Percentiles rank a stretch among this genome's conserved stretches.
Evolutionary conservation across 2,888 invertebrate genomes (phyloP).

Genomic region (Erebia ligea): DNA sequence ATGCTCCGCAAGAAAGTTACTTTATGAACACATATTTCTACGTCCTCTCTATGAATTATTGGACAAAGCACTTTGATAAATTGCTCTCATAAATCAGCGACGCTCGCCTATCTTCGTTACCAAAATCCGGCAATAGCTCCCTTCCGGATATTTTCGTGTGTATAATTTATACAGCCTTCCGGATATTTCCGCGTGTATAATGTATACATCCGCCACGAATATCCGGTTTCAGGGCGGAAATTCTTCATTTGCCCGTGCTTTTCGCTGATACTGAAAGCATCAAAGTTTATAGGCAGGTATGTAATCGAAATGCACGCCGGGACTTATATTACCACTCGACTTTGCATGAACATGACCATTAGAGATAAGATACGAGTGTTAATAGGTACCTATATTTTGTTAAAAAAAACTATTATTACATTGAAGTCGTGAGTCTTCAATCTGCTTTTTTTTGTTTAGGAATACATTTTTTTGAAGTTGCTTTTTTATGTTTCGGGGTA

Average conservation of each 20-base stretch:
- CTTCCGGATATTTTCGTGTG: slow-evolving; percentile 27
- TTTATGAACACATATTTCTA: slow-evolving; percentile 16
- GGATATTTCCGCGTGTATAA: slow-evolving; percentile 17
- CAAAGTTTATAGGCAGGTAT: slow-evolving; percentile 5
- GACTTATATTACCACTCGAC: not conserved
- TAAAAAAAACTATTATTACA: no score
- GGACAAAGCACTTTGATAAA: slow-evolving; percentile 16
- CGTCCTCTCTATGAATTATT: slow-evolving; percentile 17
- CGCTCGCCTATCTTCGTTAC: slow-evolving; percentile 23
- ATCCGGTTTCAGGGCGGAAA: slow-evolving; percentile 35
- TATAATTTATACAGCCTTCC: slow-evolving; percentile 19
- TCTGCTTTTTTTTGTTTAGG: no score
- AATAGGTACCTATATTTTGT: no score
- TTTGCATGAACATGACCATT: not conserved
- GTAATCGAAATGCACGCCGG: not conserved
- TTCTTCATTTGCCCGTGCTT: slow-evolving; percentile 25
- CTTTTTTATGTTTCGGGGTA: no score
- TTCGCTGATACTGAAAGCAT: not conserved
- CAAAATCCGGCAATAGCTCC: slow-evolving; percentile 16
- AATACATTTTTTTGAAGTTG: no score
- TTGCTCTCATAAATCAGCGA: slow-evolving; percentile 20
- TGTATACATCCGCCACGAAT: slow-evolving; percentile 26
- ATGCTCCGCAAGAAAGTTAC: not conserved
- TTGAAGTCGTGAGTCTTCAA: no score
- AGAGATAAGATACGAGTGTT: no score